phyloP scores from a whole-genome alignment of 2,113 vertebrate species.

The Daboia siamensis region DNA sequence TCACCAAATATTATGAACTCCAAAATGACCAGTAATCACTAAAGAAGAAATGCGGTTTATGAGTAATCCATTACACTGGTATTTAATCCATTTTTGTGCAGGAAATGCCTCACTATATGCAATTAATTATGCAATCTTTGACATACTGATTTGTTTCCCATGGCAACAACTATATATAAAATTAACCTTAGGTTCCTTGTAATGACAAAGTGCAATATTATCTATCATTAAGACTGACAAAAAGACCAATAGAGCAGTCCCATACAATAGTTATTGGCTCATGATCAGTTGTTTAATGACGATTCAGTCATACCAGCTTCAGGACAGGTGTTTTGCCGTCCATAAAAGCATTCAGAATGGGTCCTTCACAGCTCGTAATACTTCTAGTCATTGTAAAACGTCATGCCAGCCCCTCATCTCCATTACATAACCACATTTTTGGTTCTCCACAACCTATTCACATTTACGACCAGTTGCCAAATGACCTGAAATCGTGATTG shows the following conservation, averaged over 20 bases:
- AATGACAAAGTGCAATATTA: background rate
- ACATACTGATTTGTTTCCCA: background rate
- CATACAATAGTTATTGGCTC: background rate
- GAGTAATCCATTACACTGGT: background rate
- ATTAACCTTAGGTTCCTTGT: background rate
- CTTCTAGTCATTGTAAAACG: background rate
- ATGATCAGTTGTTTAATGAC: background rate
- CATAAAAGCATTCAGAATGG: background rate
- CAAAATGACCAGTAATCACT: background rate
- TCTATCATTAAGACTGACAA: background rate
- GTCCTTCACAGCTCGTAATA: background rate
- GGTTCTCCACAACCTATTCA: background rate
- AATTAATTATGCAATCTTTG: background rate
- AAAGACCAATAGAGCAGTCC: background rate
- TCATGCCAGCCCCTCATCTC: background rate
- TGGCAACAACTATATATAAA: background rate
- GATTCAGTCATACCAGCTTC: background rate
- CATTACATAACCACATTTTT: background rate
- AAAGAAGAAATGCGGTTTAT: background rate
- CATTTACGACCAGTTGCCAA: background rate
- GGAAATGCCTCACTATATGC: background rate
- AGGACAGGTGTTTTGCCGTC: background rate
- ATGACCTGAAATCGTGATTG: background rate
- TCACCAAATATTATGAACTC: slow-evolving; percentile 5
- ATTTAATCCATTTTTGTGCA: background rate